A percentile compares a stretch with the other conserved stretches of the same genome.
Evolutionary conservation across 2,797 vertebrate genomes (phyloP).

Genomic region (Strix occidentalis): DNA sequence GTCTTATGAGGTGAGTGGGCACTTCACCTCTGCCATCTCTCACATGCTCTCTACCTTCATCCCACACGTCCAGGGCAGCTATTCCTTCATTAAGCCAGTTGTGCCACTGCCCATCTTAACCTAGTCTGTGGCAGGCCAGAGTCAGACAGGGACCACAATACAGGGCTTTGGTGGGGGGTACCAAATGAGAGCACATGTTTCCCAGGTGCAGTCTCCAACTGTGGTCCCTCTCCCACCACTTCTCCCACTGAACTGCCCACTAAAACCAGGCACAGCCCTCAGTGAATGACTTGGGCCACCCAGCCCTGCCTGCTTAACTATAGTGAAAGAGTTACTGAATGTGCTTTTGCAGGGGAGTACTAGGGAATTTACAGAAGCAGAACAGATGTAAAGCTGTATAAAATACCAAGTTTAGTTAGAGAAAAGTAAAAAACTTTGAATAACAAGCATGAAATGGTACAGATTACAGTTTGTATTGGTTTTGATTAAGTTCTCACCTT

Average conservation of each 20-base stretch:
- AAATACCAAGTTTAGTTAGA: neutral
- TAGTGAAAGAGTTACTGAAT: neutral
- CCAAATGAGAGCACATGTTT: neutral
- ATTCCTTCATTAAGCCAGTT: neutral
- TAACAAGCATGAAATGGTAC: neutral
- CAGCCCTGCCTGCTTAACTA: neutral
- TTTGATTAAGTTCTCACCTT: neutral
- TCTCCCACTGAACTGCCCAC: neutral
- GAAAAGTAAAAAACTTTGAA: neutral
- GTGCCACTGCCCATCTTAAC: neutral
- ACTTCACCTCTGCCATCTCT: neutral
- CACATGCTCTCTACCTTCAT: neutral
- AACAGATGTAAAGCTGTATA: neutral
- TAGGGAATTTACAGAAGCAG: neutral
- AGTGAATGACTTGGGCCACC: neutral
- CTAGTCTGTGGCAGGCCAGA: rapidly evolving
- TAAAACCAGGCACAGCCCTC: neutral
- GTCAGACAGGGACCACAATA: neutral
- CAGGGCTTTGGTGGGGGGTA: neutral
- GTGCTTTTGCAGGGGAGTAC: neutral
- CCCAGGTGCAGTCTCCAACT: neutral
- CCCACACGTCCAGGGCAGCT: neutral
- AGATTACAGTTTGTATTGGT: neutral
- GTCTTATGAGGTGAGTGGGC: neutral
- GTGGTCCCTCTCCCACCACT: neutral